These are phyloP conservation scores for Mus spretus DNA, from an alignment of 2,797 vertebrate species.

Conservation along the genomic window DNA sequence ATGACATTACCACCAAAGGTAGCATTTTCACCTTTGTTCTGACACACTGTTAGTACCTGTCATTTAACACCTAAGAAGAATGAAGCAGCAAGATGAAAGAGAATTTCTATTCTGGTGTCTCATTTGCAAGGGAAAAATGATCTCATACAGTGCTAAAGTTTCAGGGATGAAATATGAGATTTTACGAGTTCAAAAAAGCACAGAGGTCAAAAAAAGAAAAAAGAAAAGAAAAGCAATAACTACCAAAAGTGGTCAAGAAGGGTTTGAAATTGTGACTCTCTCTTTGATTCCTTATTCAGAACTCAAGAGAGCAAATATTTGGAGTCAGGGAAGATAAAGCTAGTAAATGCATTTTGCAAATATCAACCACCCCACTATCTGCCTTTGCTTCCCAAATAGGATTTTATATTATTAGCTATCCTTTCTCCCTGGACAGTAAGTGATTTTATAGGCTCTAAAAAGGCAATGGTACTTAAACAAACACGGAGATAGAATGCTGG, in stretches of 20 bases:
- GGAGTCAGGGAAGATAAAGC: conserved; percentile 44
- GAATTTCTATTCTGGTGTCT: conserved; percentile 50
- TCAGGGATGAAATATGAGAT: conserved; percentile 48
- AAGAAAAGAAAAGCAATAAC: neutral
- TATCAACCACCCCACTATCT: conserved; percentile 46
- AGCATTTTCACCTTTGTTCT: conserved; percentile 14
- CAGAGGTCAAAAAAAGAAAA: neutral
- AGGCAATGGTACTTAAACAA: conserved; percentile 35
- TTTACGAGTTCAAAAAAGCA: conserved; percentile 25
- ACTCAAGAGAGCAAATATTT: conserved; percentile 62
- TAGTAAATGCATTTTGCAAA: conserved; percentile 69
- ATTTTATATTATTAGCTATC: conserved; percentile 60
- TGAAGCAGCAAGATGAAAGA: neutral
- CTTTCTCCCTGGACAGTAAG: conserved; percentile 51
- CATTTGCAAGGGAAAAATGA: conserved; percentile 56
- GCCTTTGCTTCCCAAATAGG: conserved; percentile 69
- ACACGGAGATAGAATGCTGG: neutral
- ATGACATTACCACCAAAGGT: neutral
- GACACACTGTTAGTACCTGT: conserved; percentile 1
- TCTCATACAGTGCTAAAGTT: conserved; percentile 45
- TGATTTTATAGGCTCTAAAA: conserved; percentile 52
- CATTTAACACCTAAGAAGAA: conserved; percentile 52
- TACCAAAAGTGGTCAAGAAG: conserved; percentile 49
- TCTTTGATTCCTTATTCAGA: conserved; percentile 64
- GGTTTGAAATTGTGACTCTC: conserved; percentile 59